phyloP scores from a whole-genome alignment of 2,113 vertebrate genomes.

The Lepisosteus oculatus region DNA sequence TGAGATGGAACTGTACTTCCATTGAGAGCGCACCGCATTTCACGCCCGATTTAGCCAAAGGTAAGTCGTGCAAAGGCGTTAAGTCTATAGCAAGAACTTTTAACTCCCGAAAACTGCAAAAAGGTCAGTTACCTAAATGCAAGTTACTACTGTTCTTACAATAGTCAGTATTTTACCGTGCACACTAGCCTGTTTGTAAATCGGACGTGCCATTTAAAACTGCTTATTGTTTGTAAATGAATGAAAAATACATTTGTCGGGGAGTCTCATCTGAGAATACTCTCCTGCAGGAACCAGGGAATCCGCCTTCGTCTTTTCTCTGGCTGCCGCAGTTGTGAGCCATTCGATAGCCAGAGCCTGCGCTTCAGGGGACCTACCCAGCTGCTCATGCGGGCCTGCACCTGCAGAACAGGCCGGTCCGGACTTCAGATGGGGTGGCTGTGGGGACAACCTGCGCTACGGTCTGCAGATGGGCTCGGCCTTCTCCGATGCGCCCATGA shows the following conservation, averaged over 20 bases:
- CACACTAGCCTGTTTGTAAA: constrained; percentile 10
- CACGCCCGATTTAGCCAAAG: constrained; percentile 61
- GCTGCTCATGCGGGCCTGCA: constrained; percentile 59
- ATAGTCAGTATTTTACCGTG: no score
- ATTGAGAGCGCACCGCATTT: constrained; percentile 54
- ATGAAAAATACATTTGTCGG: neutral
- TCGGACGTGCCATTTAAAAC: neutral
- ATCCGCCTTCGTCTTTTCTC: constrained; percentile 62
- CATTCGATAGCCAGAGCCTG: constrained; percentile 64
- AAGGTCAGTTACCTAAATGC: no score
- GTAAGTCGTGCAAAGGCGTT: constrained; percentile 34
- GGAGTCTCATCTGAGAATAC: neutral
- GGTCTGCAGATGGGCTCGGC: constrained; percentile 67
- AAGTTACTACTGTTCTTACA: no score
- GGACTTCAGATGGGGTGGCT: constrained; percentile 68
- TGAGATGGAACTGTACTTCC: constrained; percentile 75
- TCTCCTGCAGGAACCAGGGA: constrained; percentile 61
- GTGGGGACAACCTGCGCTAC: constrained; percentile 67
- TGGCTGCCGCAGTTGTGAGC: constrained; percentile 54
- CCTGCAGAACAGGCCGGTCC: constrained; percentile 53
- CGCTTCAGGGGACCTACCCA: constrained; percentile 58
- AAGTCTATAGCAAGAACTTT: no score
- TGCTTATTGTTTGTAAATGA: neutral
- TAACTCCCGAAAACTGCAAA: no score
- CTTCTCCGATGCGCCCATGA: constrained; percentile 59